A percentile compares a stretch with the other conserved stretches of the same genome.
These are phyloP conservation scores for Phylloscopus collybita DNA, from an alignment of 2,797 vertebrate genomes.

Conservation along the genomic window DNA sequence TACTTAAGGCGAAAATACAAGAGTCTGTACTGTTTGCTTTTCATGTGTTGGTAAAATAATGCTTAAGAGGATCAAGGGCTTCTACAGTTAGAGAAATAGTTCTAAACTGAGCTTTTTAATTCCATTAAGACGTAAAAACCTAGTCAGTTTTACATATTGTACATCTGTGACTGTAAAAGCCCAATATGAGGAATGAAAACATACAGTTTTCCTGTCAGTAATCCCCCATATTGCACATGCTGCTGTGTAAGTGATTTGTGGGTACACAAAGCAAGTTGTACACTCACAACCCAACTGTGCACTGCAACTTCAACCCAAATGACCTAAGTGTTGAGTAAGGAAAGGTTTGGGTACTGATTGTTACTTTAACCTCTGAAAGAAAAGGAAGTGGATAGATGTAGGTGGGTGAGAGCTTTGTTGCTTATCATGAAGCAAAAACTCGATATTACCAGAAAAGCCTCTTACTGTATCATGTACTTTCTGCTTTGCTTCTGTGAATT, in stretches of 20 bases:
- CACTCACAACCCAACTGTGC: not conserved
- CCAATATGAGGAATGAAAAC: not conserved
- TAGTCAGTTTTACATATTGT: not conserved
- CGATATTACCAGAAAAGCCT: not conserved
- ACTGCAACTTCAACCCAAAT: not conserved
- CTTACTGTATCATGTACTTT: not conserved
- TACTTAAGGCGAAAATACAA: not conserved
- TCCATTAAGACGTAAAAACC: not conserved
- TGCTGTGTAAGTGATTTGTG: not conserved
- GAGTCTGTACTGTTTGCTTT: not conserved
- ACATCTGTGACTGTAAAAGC: not conserved
- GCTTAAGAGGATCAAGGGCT: not conserved
- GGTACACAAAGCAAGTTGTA: not conserved
- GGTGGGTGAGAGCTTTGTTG: not conserved
- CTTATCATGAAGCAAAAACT: not conserved
- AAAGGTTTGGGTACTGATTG: not conserved
- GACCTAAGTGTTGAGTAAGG: not conserved
- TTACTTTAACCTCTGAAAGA: not conserved
- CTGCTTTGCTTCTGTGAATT: not conserved
- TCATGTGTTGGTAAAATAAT: not conserved
- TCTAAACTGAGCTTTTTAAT: not conserved
- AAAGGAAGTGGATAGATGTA: not conserved
- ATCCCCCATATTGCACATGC: not conserved
- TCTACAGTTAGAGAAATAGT: not conserved
- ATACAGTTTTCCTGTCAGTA: not conserved